phyloP scores from a whole-genome alignment of 2,888 invertebrate genomes.

The Meteorus colon region DNA sequence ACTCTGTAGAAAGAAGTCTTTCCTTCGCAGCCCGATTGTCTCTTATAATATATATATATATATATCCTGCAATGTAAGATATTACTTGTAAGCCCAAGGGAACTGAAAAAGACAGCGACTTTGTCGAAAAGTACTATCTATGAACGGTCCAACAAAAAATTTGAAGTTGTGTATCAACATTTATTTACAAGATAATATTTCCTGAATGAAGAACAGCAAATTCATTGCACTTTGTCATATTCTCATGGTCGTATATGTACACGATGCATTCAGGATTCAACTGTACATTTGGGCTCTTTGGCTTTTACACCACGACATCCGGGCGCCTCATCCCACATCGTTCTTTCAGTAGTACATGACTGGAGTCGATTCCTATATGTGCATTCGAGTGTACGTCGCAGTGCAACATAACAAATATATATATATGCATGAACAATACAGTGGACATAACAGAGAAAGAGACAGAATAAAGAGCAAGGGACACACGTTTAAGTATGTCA shows the following conservation, averaged over 20 bases:
- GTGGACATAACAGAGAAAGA: conserved; percentile 2
- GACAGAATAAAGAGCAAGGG: not conserved
- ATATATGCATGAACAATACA: not conserved
- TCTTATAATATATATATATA: too few species aligned
- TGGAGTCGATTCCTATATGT: conserved; percentile 27
- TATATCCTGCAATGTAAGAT: too few species aligned
- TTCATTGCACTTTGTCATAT: conserved; percentile 5
- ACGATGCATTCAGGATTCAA: not conserved
- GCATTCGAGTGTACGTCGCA: conserved; percentile 21
- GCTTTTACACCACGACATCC: conserved; percentile 13
- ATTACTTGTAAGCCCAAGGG: too few species aligned
- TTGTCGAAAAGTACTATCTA: too few species aligned
- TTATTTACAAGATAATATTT: too few species aligned
- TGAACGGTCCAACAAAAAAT: too few species aligned
- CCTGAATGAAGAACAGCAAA: conserved; percentile 1
- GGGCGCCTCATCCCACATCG: not conserved
- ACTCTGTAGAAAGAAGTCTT: too few species aligned
- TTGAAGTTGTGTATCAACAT: too few species aligned
- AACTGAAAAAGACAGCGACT: too few species aligned
- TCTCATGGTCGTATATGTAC: not conserved
- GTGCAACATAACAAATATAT: conserved; percentile 7
- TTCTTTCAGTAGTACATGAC: not conserved
- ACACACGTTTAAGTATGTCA: conserved; percentile 34
- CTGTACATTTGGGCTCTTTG: not conserved
- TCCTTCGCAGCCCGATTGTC: too few species aligned